Evolutionary conservation across 2,113 vertebrate genomes (phyloP).

Genomic region (Felis catus): DNA sequence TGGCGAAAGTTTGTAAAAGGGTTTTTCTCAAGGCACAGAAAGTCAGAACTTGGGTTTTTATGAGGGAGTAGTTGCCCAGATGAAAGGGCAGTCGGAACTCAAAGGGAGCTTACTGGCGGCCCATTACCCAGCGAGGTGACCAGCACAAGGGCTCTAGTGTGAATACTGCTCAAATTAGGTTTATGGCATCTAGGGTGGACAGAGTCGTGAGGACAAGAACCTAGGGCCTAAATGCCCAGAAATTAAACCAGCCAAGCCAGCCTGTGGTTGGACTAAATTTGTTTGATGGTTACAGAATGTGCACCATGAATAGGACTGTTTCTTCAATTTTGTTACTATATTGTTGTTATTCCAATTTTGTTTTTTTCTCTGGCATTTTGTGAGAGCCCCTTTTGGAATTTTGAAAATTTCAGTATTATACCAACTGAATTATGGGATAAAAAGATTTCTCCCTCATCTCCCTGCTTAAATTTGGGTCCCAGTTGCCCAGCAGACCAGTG

Average conservation of each 20-base stretch:
- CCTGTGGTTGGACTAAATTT: conserved; percentile 31
- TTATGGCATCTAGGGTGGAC: background rate
- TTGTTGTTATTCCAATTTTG: background rate
- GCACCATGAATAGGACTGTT: background rate
- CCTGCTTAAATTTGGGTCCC: background rate
- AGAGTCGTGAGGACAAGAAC: background rate
- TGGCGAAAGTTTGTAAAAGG: background rate
- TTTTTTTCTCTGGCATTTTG: conserved; percentile 23
- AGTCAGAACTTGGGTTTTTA: background rate
- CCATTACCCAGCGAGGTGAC: background rate
- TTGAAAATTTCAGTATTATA: background rate
- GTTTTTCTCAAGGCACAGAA: background rate
- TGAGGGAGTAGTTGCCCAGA: background rate
- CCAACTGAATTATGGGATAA: background rate
- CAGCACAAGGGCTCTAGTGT: background rate
- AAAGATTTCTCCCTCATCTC: background rate
- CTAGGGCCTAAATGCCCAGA: background rate
- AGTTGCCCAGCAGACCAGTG: background rate
- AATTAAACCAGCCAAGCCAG: background rate
- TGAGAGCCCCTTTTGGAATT: background rate
- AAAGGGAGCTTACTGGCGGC: background rate
- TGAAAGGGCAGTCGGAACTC: background rate
- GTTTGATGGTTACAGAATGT: background rate
- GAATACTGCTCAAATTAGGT: background rate
- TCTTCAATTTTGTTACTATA: conserved; percentile 8